Evolutionary conservation across 2,888 invertebrate species (phyloP).

Genomic region (Nematopogon swammerdamellus): DNA sequence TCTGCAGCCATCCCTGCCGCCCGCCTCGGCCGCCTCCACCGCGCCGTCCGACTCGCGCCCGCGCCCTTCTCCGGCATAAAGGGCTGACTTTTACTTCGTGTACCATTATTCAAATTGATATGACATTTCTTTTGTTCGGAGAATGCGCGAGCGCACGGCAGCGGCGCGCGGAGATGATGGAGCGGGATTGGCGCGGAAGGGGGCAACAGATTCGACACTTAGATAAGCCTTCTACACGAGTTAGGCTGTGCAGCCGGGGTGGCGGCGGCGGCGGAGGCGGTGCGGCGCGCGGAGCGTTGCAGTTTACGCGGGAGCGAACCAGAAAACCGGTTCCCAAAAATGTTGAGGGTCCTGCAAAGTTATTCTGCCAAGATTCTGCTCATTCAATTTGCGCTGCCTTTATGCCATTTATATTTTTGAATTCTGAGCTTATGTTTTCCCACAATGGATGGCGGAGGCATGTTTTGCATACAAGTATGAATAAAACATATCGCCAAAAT

Average conservation of each 20-base stretch:
- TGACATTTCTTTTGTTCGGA: conserved; percentile 16
- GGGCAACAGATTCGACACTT: neutral
- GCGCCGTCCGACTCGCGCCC: neutral
- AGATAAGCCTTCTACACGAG: neutral
- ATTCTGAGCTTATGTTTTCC: neutral
- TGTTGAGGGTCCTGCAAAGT: neutral
- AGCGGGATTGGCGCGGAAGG: too few species aligned
- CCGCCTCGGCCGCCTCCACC: too few species aligned
- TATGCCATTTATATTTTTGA: neutral
- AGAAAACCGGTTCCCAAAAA: neutral
- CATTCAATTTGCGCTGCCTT: neutral
- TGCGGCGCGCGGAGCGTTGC: too few species aligned
- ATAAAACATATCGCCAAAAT: conserved; percentile 45
- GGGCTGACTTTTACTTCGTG: conserved; percentile 16
- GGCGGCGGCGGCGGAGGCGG: too few species aligned
- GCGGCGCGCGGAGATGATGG: too few species aligned
- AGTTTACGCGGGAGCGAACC: neutral
- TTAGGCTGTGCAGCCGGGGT: too few species aligned
- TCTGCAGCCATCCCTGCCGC: too few species aligned
- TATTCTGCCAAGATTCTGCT: neutral
- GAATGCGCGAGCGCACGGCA: conserved; percentile 5
- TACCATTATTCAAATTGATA: conserved; percentile 13
- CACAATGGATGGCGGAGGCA: conserved; percentile 4
- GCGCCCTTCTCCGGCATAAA: conserved; percentile 2
- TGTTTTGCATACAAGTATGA: conserved; percentile 26